These are phyloP conservation scores for Parasteatoda lunata DNA, from an alignment of 2,888 invertebrate genomes.

Conservation along the genomic window DNA sequence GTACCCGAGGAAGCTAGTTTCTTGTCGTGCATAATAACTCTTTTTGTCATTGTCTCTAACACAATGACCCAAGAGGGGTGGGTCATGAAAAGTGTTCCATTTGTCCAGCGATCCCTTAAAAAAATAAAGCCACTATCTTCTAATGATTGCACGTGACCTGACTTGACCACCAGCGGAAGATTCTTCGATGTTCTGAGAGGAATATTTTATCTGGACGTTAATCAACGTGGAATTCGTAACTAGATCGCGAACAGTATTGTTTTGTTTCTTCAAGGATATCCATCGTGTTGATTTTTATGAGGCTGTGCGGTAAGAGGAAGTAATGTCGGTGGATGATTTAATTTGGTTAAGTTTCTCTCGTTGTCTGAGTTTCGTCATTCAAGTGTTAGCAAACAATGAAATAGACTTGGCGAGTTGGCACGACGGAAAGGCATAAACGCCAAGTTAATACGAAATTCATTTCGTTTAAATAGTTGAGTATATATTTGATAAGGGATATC, in stretches of 20 bases:
- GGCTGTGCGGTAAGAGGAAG: not conserved
- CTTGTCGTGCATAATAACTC: not conserved
- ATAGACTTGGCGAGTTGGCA: too few species aligned
- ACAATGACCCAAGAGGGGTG: not conserved
- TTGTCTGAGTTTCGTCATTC: too few species aligned
- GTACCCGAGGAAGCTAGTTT: too few species aligned
- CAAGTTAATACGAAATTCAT: too few species aligned
- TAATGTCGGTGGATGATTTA: too few species aligned
- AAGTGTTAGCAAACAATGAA: too few species aligned
- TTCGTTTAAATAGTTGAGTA: too few species aligned
- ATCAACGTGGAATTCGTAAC: slow-evolving; percentile 13
- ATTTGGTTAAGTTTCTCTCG: too few species aligned
- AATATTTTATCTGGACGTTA: not conserved
- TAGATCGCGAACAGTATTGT: slow-evolving; percentile 22
- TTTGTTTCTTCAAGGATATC: slow-evolving; percentile 13
- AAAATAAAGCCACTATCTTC: slow-evolving; percentile 13
- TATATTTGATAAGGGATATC: too few species aligned
- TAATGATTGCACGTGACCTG: slow-evolving; percentile 33
- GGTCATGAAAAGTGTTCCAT: slow-evolving; percentile 41
- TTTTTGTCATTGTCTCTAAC: slow-evolving; percentile 1
- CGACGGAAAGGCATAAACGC: too few species aligned
- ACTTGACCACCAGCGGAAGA: slow-evolving; percentile 8
- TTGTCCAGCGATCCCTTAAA: slow-evolving; percentile 23
- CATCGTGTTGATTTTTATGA: slow-evolving; percentile 31
- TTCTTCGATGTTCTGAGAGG: slow-evolving; percentile 6